Conservation (phyloP, 2,888 invertebrate genomes). For the Macrophya alboannulata region DNA sequence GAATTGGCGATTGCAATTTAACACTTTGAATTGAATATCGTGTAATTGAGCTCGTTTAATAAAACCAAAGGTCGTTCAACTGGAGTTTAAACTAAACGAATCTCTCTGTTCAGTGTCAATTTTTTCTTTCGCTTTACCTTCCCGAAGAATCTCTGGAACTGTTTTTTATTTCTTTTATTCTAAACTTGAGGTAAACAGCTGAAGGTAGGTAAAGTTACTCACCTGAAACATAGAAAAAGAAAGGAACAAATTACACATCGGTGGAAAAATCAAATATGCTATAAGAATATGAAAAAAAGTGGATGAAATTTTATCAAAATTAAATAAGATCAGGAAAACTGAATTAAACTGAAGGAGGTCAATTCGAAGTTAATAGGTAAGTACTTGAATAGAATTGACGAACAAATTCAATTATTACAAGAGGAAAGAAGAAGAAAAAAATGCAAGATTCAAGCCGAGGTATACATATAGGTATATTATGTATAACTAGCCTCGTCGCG, state of each 20-base stretch:
- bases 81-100: background rate
- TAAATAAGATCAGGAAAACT: background rate
- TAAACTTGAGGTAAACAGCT: background rate
- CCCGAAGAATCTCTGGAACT: background rate
- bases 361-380: background rate
- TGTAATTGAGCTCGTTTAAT: background rate
- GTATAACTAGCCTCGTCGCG: background rate
- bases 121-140: background rate
- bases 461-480: background rate
- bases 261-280: background rate
- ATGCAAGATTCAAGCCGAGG: background rate
- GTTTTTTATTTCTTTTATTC: background rate
- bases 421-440: background rate
- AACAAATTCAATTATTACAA: slow-evolving; percentile 1
- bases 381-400: slow-evolving; percentile 4
- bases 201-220: background rate
- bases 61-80: slow-evolving; percentile 11
- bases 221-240: slow-evolving; percentile 42
- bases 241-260: background rate
- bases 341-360: background rate
- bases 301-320: background rate
- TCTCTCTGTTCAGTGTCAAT: background rate
- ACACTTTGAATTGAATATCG: background rate
- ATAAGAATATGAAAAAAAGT: background rate
- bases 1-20: background rate